Percentiles rank a stretch among this genome's conserved stretches.
phyloP scores from a whole-genome alignment of 2,888 invertebrate species.

The Pristionchus maxplancki region DNA sequence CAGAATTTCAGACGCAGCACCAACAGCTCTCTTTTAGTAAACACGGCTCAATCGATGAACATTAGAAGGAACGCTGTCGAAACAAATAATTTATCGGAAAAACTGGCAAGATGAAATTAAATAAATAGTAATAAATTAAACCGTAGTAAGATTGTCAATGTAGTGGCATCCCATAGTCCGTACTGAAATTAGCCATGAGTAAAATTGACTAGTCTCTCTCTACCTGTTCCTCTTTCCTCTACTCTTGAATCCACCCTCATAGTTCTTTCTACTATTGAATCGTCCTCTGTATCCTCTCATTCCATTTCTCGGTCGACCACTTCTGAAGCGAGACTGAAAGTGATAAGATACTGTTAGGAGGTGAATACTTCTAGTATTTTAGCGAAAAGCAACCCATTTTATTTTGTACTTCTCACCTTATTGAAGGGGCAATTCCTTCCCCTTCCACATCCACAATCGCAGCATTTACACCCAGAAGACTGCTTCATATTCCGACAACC shows the following conservation, averaged over 20 bases:
- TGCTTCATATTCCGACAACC: background rate
- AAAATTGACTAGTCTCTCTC: background rate
- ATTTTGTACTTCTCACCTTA: background rate
- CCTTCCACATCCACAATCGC: constrained; percentile 35
- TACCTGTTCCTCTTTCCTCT: constrained; percentile 37
- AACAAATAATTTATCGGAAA: background rate
- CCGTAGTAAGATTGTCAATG: background rate
- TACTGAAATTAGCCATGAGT: background rate
- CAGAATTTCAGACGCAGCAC: too few species aligned
- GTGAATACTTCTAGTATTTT: background rate
- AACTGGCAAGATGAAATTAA: background rate
- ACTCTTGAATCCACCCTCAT: constrained; percentile 20
- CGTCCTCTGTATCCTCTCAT: background rate
- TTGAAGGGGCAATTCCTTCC: constrained; percentile 37
- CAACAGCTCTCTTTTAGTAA: too few species aligned
- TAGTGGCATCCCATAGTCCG: background rate
- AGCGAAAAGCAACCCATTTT: too few species aligned
- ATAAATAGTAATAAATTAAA: background rate
- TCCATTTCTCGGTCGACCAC: constrained; percentile 25
- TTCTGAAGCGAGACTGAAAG: constrained; percentile 33
- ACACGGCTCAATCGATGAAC: too few species aligned
- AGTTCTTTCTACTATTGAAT: background rate
- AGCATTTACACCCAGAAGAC: background rate
- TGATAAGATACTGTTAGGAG: too few species aligned
- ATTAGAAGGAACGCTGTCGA: too few species aligned